Conservation (phyloP, 2,797 vertebrate species). For the Liasis olivaceus region DNA sequence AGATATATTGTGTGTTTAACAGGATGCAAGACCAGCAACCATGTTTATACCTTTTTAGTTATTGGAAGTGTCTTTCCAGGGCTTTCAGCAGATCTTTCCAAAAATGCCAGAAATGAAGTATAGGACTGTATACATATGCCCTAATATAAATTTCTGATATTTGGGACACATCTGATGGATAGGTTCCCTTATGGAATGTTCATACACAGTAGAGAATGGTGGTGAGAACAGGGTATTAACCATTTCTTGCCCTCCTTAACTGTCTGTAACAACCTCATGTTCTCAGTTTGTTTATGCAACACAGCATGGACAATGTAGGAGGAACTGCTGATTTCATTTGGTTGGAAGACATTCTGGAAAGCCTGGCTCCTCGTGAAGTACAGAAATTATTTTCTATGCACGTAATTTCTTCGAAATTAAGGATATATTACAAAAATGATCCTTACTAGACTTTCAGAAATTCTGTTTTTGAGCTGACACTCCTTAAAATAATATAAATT, state of each 20-base stretch:
- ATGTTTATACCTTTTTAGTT: background rate
- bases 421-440: background rate
- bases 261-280: background rate
- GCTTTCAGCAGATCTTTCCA: background rate
- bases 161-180: background rate
- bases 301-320: background rate
- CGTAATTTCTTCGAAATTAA: background rate
- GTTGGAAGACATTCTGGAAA: background rate
- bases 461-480: background rate
- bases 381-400: background rate
- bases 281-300: background rate
- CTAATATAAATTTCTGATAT: background rate
- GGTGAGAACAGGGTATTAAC: background rate
- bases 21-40: constrained; percentile 10
- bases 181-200: background rate
- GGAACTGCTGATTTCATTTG: background rate
- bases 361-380: background rate
- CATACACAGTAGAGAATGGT: background rate
- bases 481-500: background rate
- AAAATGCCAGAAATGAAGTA: background rate
- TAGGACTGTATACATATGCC: background rate
- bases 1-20: constrained; percentile 30
- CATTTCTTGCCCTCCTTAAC: background rate
- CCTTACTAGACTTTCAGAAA: background rate
- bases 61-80: background rate